Conservation (phyloP, 1,140 invertebrate species). For the Mycetomoellerius zeteki region DNA sequence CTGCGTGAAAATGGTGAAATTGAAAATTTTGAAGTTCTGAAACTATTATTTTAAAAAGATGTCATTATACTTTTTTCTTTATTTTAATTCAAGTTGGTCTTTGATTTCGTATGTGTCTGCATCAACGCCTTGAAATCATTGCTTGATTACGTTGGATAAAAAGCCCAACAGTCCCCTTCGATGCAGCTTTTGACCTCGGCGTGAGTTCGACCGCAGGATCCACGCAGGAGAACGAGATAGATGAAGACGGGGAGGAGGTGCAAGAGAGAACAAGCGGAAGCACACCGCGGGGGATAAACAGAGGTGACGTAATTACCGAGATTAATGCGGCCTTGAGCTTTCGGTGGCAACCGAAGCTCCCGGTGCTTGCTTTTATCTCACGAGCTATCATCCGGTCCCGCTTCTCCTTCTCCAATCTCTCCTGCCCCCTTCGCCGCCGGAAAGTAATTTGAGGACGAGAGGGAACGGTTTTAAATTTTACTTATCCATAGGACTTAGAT, state of each 20-base stretch:
- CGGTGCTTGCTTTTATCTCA: conserved; percentile 80
- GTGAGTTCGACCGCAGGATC: conserved; percentile 65
- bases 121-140: conserved; percentile 60
- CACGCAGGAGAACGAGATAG: conserved; percentile 15
- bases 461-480: conserved; percentile 82
- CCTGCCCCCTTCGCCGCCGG: conserved; percentile 60
- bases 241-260: conserved; percentile 5
- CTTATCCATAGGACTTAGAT: conserved; percentile 79
- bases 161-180: conserved; percentile 66
- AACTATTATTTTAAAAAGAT: not conserved
- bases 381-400: conserved; percentile 76
- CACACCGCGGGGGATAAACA: conserved; percentile 77
- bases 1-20: not conserved
- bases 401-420: conserved; percentile 38
- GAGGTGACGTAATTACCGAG: conserved; percentile 84
- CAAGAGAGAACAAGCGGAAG: conserved; percentile 53
- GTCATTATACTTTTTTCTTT: not conserved
- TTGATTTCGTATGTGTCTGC: conserved; percentile 53
- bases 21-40: not conserved
- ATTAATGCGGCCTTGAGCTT: conserved; percentile 82
- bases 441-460: conserved; percentile 83
- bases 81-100: not conserved
- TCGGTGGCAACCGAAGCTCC: conserved; percentile 77
- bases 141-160: conserved; percentile 71
- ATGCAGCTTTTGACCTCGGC: conserved; percentile 57